These are phyloP conservation scores for Ichneumon xanthorius DNA, from an alignment of 2,888 invertebrate species.

Conservation along the genomic window DNA sequence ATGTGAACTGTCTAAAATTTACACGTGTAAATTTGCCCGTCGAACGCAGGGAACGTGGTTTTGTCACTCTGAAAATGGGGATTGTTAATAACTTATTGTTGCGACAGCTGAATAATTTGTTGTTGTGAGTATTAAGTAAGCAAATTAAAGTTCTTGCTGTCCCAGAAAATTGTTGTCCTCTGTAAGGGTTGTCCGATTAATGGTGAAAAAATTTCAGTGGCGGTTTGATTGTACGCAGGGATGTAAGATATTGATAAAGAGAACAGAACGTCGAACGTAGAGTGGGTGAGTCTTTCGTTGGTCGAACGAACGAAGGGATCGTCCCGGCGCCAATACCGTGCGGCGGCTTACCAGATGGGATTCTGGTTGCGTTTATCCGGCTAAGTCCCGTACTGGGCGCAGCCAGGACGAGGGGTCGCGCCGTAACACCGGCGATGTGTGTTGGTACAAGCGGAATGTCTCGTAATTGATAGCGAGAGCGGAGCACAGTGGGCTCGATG, in stretches of 20 bases:
- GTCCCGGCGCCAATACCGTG: conserved; percentile 57
- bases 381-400: conserved; percentile 74
- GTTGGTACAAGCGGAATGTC: conserved; percentile 77
- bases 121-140: too few relatives aligned
- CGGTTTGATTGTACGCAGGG: too few relatives aligned
- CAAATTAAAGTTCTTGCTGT: too few relatives aligned
- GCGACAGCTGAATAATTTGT: too few relatives aligned
- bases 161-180: too few relatives aligned
- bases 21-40: not conserved
- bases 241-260: too few relatives aligned
- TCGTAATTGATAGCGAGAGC: conserved; percentile 84
- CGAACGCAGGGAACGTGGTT: not conserved
- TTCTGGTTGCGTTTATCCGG: conserved; percentile 82
- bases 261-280: not conserved
- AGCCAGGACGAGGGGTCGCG: conserved; percentile 55
- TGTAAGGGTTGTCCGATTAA: too few relatives aligned
- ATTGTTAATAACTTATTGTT: too few relatives aligned
- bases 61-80: too few relatives aligned
- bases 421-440: conserved; percentile 67
- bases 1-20: not conserved
- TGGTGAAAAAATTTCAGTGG: too few relatives aligned
- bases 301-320: conserved; percentile 46
- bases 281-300: conserved; percentile 38
- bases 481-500: conserved; percentile 82
- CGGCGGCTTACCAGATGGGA: conserved; percentile 82